Conservation (phyloP, 2,113 vertebrate species). For the Empidonax alnorum region DNA sequence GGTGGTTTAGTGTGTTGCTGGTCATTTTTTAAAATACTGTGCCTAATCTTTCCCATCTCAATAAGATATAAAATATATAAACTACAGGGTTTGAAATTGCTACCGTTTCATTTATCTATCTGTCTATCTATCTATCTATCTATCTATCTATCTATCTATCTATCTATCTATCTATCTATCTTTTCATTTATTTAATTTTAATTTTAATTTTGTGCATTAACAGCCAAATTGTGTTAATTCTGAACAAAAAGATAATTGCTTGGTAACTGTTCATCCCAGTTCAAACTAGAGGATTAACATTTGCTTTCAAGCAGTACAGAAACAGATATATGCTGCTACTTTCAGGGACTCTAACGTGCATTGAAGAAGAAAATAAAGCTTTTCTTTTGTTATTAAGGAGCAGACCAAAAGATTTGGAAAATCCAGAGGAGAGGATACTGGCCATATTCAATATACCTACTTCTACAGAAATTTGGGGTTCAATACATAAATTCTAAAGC, state of each 20-base stretch:
- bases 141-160: rapidly evolving
- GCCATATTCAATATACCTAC: neutral
- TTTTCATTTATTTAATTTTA: neutral
- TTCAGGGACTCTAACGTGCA: neutral
- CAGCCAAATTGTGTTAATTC: neutral
- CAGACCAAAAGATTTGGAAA: neutral
- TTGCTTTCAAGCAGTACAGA: neutral
- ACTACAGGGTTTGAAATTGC: neutral
- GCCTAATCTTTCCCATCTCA: neutral
- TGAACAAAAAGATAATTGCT: neutral
- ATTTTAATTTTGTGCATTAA: neutral
- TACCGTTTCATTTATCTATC: neutral
- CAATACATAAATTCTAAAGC: neutral
- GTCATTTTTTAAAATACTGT: neutral
- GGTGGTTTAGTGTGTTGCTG: neutral
- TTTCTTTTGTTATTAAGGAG: neutral
- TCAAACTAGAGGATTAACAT: neutral
- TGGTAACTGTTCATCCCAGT: neutral
- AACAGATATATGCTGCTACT: neutral
- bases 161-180: too few species aligned
- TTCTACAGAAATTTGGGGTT: neutral
- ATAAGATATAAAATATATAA: neutral
- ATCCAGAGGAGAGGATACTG: neutral
- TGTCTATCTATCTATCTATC: too few species aligned
- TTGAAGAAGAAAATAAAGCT: neutral